These are phyloP conservation scores for Macroteleia sp. DNA, from an alignment of 2,888 invertebrate species.

Conservation along the genomic window DNA sequence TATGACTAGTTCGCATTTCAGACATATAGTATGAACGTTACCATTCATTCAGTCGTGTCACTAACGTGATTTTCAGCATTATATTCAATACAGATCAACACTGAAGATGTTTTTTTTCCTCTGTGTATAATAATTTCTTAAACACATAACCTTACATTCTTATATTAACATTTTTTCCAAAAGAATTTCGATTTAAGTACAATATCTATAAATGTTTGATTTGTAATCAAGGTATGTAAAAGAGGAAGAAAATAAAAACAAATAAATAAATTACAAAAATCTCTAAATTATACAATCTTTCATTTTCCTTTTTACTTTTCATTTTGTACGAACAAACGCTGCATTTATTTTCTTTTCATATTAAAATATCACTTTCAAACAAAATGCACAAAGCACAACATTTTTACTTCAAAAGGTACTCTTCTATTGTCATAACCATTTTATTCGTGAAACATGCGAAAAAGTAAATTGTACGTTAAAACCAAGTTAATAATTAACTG, in stretches of 20 bases:
- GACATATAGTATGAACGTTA: too few species aligned
- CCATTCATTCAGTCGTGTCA: too few species aligned
- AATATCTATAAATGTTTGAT: slow-evolving; percentile 1
- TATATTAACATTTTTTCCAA: not conserved
- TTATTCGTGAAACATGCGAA: not conserved
- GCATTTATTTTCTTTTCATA: not conserved
- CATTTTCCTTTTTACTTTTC: not conserved
- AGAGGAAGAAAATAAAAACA: not conserved
- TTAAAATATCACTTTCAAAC: not conserved
- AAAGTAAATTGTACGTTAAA: not conserved
- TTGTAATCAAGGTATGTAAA: not conserved
- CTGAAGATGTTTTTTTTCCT: not conserved
- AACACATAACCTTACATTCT: too few species aligned
- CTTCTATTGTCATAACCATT: slow-evolving; percentile 2
- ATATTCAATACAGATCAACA: too few species aligned
- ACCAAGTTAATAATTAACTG: not conserved
- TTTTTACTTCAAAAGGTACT: not conserved
- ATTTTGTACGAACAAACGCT: too few species aligned
- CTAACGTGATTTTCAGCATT: too few species aligned
- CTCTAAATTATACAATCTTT: not conserved
- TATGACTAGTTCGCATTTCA: too few species aligned
- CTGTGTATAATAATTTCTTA: too few species aligned
- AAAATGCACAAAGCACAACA: not conserved
- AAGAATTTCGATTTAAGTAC: not conserved
- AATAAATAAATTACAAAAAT: not conserved